Conservation (phyloP, 2,113 vertebrate species). For the Seriola aureovittata region DNA sequence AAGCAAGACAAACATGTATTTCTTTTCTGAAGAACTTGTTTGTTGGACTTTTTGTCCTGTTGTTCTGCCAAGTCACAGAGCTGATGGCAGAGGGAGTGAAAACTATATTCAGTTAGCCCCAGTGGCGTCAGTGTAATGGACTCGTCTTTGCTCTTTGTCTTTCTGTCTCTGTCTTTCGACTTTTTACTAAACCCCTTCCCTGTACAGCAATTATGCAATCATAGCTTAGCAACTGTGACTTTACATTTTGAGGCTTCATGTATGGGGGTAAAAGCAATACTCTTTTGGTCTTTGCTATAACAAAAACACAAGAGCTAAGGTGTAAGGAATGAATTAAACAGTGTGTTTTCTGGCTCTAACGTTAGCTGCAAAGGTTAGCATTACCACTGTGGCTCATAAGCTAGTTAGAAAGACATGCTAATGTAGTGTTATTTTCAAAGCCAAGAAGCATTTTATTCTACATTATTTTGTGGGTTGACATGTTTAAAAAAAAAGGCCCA, state of each 20-base stretch:
- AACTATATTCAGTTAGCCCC: conserved; percentile 10
- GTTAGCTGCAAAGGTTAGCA: too few relatives aligned
- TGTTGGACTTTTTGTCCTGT: background rate
- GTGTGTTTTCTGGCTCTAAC: too few relatives aligned
- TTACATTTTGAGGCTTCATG: background rate
- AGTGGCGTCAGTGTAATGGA: conserved; percentile 4
- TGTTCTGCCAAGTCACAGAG: conserved; percentile 1
- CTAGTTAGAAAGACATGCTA: too few relatives aligned
- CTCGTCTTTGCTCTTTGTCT: background rate
- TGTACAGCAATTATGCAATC: background rate
- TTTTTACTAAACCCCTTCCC: background rate
- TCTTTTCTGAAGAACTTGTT: conserved; percentile 14
- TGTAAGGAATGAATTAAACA: too few relatives aligned
- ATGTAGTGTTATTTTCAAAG: too few relatives aligned
- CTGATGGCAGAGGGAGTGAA: conserved; percentile 5
- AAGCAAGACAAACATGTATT: background rate
- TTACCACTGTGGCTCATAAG: too few relatives aligned
- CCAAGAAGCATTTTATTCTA: too few relatives aligned
- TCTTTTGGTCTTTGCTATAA: background rate
- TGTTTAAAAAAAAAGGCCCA: too few relatives aligned
- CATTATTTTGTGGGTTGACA: too few relatives aligned
- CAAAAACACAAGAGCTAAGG: background rate
- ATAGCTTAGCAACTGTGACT: background rate
- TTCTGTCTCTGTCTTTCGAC: background rate
- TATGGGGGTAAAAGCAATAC: too few relatives aligned